Evolutionary conservation across 2,113 vertebrate genomes (phyloP).

Genomic region (Periophthalmodon schlosseri): DNA sequence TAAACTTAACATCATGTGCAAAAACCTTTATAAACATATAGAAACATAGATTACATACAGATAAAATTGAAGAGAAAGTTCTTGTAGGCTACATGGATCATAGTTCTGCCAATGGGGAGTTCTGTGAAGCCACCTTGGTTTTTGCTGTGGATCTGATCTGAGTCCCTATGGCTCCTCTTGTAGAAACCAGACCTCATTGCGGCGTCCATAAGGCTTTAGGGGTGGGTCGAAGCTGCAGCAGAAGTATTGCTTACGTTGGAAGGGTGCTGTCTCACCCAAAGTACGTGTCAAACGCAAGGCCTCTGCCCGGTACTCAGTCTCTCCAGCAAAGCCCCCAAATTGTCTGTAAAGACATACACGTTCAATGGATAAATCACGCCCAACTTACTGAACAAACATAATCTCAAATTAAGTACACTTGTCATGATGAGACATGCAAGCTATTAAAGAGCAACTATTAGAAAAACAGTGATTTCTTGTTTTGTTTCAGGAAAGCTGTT

Average conservation of each 20-base stretch:
- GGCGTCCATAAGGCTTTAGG: constrained; percentile 87
- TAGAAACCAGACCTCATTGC: constrained; percentile 92
- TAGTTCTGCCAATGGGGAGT: constrained; percentile 12
- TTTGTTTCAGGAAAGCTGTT: neutral
- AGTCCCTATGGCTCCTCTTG: constrained; percentile 77
- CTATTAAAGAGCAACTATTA: neutral
- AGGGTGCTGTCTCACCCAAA: constrained; percentile 83
- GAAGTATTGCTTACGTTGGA: constrained; percentile 82
- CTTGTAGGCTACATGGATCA: constrained; percentile 37
- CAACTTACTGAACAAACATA: neutral
- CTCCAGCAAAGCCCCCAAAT: constrained; percentile 90
- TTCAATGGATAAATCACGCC: neutral
- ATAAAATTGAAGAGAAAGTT: neutral
- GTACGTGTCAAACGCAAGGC: constrained; percentile 81
- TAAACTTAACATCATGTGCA: constrained; percentile 28
- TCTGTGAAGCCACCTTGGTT: constrained; percentile 21
- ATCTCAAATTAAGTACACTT: neutral
- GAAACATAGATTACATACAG: neutral
- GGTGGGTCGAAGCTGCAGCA: constrained; percentile 89
- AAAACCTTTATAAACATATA: constrained; percentile 8
- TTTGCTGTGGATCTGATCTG: neutral
- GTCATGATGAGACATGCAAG: neutral
- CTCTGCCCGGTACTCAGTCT: constrained; percentile 80
- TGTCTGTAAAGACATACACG: constrained; percentile 72
- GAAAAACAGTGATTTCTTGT: neutral